Base-by-base conservation (phyloP, 2,888 invertebrate genomes). In the Drosophila leonis region DNA sequence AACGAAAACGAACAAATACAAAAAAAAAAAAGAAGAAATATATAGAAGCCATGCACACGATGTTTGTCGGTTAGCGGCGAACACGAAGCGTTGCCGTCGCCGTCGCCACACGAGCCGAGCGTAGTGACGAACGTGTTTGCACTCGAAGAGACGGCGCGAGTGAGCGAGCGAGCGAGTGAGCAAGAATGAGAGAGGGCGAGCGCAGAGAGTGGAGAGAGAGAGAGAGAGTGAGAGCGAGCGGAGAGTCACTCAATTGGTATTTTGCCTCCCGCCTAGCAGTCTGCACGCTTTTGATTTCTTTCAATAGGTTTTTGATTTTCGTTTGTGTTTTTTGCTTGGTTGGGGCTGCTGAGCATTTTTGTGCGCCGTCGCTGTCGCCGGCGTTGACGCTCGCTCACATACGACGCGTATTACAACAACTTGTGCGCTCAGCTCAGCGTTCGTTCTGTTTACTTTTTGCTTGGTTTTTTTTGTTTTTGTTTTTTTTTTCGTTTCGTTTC, bases 251-350 rank as follows among this genome's bases (percentile, higher is more conserved):
- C 80, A 85, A 87, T 84, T 71, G 72, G 70, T 66, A 72, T 68
- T 71, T 72, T 67, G 60, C 61, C 41, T 41, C 56, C 68, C 29
- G 61, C 61, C 54, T 51, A 37, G 60, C 52, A 39, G 60, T 37
- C 72, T 76, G 75, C 65, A 62, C 65, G 82, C 80, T 88, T 83
- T 82, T 82, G 76, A 85, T 82, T 90, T 89, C 79, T 88, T 83
- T 83, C 83, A 82, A 90, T 88, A 80, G 76, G 72, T 86, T 82
- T 83, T 77, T 90, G 71, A 75, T 82, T 80, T 82, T 78, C 67
- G 69, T 72, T 78, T 82, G 64, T 73, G 65, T 73, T 62, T 73
- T 62, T 75, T 73, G 82, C 64, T 69, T 77, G 42, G 56, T 79
- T 85, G 78, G 80, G 73, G 88, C 78, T 70, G 88, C 75, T 70